phyloP scores from a whole-genome alignment of 2,797 vertebrate species.

The Erethizon dorsatum region DNA sequence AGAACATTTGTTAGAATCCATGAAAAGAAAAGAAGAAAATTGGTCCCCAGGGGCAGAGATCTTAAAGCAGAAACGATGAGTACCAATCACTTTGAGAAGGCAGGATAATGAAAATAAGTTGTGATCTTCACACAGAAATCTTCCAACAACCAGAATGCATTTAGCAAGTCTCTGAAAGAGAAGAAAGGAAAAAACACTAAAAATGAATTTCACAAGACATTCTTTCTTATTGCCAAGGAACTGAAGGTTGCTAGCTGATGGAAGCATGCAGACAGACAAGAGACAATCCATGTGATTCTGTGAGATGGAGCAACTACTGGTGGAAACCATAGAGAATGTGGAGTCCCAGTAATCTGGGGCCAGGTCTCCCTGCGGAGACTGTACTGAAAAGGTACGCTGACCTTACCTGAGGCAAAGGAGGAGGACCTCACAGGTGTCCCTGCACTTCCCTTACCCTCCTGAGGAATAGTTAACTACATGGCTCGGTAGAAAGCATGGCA shows the following conservation, averaged over 20 bases:
- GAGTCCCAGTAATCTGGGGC: background rate
- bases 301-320: conserved; percentile 2
- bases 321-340: conserved; percentile 1
- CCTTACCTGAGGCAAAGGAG: conserved; percentile 26
- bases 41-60: background rate
- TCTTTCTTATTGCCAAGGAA: background rate
- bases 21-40: background rate
- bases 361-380: conserved; percentile 3
- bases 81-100: background rate
- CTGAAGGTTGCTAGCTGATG: background rate
- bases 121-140: background rate
- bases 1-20: background rate
- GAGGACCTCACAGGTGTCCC: background rate
- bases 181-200: background rate
- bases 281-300: background rate
- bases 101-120: background rate
- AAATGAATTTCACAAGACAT: background rate
- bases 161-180: background rate
- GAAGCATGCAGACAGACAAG: background rate
- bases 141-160: background rate
- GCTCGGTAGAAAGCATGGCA: background rate
- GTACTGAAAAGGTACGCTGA: background rate
- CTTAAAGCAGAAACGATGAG: background rate
- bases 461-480: background rate
- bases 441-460: background rate